Evolutionary conservation across 2,113 vertebrate species (phyloP).

Genomic region (Balaenoptera acutorostrata): DNA sequence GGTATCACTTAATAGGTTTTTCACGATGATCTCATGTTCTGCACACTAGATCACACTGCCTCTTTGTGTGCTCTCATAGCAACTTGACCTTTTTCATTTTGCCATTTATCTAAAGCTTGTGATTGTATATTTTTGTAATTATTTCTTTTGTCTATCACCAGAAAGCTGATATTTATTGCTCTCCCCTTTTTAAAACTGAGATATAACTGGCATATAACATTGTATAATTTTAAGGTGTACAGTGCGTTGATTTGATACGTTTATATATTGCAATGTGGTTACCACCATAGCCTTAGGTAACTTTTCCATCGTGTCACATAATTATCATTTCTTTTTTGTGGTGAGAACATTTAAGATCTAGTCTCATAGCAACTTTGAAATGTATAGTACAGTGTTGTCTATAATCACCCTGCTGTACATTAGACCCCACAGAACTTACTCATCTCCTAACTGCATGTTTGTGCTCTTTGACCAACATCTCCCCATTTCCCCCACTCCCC

Average conservation of each 20-base stretch:
- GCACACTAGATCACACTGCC: not conserved
- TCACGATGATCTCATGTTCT: not conserved
- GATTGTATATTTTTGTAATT: not conserved
- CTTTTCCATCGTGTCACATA: not conserved
- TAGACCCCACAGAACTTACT: not conserved
- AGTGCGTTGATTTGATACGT: not conserved
- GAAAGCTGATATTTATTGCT: not conserved
- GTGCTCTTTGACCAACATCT: not conserved
- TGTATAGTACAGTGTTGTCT: not conserved
- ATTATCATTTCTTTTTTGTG: not conserved
- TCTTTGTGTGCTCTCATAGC: not conserved
- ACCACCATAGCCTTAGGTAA: not conserved
- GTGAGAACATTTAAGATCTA: not conserved
- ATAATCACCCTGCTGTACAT: not conserved
- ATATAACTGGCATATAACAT: not conserved
- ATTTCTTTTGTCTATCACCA: not conserved
- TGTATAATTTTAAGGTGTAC: not conserved
- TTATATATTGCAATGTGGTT: not conserved
- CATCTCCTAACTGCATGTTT: not conserved
- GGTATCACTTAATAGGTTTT: not conserved
- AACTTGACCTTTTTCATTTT: not conserved
- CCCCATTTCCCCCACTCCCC: not conserved
- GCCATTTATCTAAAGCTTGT: not conserved
- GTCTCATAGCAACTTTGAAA: not conserved
- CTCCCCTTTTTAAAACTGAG: not conserved